Conservation (phyloP, 2,888 invertebrate species). For the Rotaria sp. region DNA sequence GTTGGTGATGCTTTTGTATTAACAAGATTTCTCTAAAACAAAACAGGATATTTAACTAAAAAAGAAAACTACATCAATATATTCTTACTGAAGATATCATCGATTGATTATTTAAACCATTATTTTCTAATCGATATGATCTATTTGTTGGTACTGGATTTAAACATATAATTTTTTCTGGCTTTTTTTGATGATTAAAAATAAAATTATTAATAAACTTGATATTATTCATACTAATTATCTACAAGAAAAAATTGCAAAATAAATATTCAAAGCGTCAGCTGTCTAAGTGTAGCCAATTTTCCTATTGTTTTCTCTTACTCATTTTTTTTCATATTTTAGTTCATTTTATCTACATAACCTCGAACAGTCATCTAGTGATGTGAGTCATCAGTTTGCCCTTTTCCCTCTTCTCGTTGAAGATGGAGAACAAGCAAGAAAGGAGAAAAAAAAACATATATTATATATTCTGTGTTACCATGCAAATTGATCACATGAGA, state of each 20-base stretch:
- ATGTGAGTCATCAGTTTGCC: not conserved
- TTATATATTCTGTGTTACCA: not conserved
- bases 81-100: not conserved
- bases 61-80: not conserved
- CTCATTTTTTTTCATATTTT: not conserved
- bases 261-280: not conserved
- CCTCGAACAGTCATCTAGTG: not conserved
- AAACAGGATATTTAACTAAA: not conserved
- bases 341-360: not conserved
- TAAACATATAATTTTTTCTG: not conserved
- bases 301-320: not conserved
- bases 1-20: not conserved
- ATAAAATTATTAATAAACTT: not conserved
- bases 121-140: not conserved
- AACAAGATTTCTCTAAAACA: not conserved
- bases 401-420: not conserved
- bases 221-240: not conserved
- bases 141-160: not conserved
- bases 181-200: not conserved
- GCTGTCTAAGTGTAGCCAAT: too few relatives aligned
- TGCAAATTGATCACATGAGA: not conserved
- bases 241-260: not conserved
- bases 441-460: not conserved
- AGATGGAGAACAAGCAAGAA: not conserved
- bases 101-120: not conserved